Conservation (phyloP, 2,113 vertebrate species). For the Thinocorus orbignyianus region DNA sequence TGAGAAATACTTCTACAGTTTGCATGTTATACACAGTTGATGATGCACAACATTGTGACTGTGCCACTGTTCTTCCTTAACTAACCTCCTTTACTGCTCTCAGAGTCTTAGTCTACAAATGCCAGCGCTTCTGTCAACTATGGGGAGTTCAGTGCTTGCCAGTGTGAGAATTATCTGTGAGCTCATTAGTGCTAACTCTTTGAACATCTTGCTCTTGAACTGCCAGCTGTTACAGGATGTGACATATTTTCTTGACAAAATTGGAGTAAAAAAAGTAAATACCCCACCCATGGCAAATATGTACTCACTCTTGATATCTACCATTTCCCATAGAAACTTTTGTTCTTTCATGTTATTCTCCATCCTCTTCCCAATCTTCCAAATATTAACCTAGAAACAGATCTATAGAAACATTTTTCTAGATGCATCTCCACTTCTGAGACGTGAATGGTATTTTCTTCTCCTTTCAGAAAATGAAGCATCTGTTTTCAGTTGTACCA, state of each 20-base stretch:
- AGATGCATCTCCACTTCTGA: background rate
- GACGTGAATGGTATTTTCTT: background rate
- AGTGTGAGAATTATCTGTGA: background rate
- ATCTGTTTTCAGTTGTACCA: background rate
- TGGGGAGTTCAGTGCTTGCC: background rate
- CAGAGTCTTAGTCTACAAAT: background rate
- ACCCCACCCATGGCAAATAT: background rate
- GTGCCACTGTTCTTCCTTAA: background rate
- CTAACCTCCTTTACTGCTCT: background rate
- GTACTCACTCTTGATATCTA: background rate
- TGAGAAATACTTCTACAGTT: background rate
- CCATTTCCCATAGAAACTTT: background rate
- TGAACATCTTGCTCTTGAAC: slow-evolving; percentile 10
- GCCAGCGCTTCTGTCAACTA: background rate
- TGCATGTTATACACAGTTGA: background rate
- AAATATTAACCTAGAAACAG: background rate
- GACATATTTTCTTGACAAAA: background rate
- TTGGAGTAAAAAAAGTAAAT: slow-evolving; percentile 26
- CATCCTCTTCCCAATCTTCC: background rate
- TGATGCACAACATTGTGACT: background rate
- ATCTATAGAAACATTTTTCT: background rate
- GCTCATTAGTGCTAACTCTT: slow-evolving; percentile 6
- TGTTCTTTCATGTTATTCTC: background rate
- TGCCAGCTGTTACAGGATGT: background rate
- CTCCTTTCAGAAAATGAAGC: background rate